Base-by-base conservation (phyloP, 2,113 vertebrate species). In the Zosterops lateralis region DNA sequence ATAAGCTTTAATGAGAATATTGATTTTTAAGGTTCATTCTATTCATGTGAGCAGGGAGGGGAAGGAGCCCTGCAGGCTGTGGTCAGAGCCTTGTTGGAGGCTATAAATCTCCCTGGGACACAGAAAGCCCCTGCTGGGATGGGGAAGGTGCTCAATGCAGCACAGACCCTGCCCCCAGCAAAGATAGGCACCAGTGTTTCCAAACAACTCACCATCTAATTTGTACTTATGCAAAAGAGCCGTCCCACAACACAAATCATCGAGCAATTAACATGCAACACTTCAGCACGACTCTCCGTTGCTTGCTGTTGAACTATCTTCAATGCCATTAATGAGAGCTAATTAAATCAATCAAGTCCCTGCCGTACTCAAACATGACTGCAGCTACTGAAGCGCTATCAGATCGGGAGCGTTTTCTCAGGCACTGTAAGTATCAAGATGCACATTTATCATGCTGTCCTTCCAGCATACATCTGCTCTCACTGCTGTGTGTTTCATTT, bases 331-430 rank as follows among this genome's bases (percentile, higher is more conserved):
- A 95, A 96, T 77, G 89, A 96, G 92, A 91, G 94, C 84, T 98
- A 97, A 97, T 97, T 97, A 96, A 96, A 92, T 95, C 89, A 95
- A 97, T 96, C 97, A 96, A 92, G 93, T 65, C 74, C 83, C 82
- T 29, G 54, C 75, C 54, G 1, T 31, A 32, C 89, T 92, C 78
- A 62, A 48, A 92, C 71, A 93, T 2, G 57, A 58, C 64, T 80
- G 90, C 34, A 89, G 38, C 88, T 73, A 84, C 75, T 32, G 56
- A 73, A 86, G 71, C 40, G 8, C 14, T 40, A 68, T 88, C 60
- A 68, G 74, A 81, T 83, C 2, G 10, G 58, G 84, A 94, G 57
- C 16, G 7, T 51, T 85, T 90, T 89, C 92, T 68, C 93, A 66
- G 90, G 51, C 58, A 70, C 91, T 75, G 87, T 60, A 92, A 93